Evolutionary conservation across 1,140 invertebrate species (phyloP), one percentile per base, ranked within the genome.

Genomic region (Sminthurinus signatus): DNA sequence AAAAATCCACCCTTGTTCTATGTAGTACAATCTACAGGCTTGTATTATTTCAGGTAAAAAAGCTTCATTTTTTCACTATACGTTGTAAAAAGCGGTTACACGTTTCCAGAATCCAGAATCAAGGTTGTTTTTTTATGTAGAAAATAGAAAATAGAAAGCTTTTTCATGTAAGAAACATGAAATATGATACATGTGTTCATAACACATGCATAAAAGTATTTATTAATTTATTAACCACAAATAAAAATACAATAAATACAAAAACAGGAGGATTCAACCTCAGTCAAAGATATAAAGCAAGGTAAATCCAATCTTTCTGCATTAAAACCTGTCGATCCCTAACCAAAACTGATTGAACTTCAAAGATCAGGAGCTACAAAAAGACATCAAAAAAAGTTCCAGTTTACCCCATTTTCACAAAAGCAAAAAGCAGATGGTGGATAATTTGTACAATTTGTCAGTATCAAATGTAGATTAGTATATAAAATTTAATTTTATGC

Each of bases 1-100:
- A 55, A 75, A 76, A 58, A 77, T 80, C 68, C 78, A 77, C 28
- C 75, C 81, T 76, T 84, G 28, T 62, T 83, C 14, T 78, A 75
- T 12, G 74, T 74, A 14, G 69, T 83, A 21, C n/a, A 83, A 81
- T 64, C 70, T 79, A n/a, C 72, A 81, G 29, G 81, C 80, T 5
- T 68, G 81, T 0, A 8, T 77, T 10, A 75, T 84, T 42, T 83
- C 82, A 73, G 5, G 60, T 62, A 31, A 44, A 67, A 15, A 67
- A 72, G 39, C 70, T 67, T 21, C 69, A 72, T 46, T 31, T 72
- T 0, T 5, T 25, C 12, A 48, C 50, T 32, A n/a, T n/a, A n/a
- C n/a, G n/a, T n/a, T n/a, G n/a, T n/a, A n/a, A n/a, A n/a, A n/a
- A n/a, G n/a, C n/a, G n/a, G n/a, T n/a, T n/a, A n/a, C n/a, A n/a